Base-by-base conservation (phyloP, 2,113 vertebrate genomes). In the Colistium nudipinnis region DNA sequence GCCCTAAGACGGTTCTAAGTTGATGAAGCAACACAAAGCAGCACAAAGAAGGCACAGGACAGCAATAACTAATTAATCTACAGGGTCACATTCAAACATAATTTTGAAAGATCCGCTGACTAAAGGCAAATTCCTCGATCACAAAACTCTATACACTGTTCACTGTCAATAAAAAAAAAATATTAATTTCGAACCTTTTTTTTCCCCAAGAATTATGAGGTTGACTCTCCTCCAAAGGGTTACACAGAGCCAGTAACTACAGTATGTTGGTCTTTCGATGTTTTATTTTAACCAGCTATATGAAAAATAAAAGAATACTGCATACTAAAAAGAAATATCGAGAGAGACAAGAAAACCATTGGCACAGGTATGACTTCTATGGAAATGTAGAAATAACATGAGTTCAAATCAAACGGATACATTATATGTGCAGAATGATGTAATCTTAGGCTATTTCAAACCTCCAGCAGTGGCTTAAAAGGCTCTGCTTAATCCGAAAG, bases 31-130 rank as follows among this genome's bases (percentile, higher is more conserved):
- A n/a, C 19, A 45, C 44, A 45, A 45, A 45, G 44, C 31, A 33
- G 31, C 31, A 33, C 9, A 33, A 53, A 71, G 76, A 70, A 30
- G 81, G 83, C 72, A 63, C 24, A 41, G 54, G 17, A 9, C 62
- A 80, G 81, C 72, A 83, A 52, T 65, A 76, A 77, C 49, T 39
- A 54, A 19, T 11, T 30, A 61, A 79, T 81, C 52, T 28, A 35
- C 44, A 52, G 65, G 70, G 69, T 78, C 77, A 82, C 47, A 66
- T 72, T 76, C 68, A 77, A 77, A 81, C 72, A 63, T 70, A 56
- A 78, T 86, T 80, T 74, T 78, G 2, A 74, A 75, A 80, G 72
- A 75, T 86, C 53, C 81, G 76, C 81, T 62, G 73, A 83, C 63
- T 64, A 35, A 72, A 80, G 48, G 14, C 9, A 52, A 55, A 80